Conservation (phyloP, 1,140 invertebrate species). For the Drosophila fuyamai region DNA sequence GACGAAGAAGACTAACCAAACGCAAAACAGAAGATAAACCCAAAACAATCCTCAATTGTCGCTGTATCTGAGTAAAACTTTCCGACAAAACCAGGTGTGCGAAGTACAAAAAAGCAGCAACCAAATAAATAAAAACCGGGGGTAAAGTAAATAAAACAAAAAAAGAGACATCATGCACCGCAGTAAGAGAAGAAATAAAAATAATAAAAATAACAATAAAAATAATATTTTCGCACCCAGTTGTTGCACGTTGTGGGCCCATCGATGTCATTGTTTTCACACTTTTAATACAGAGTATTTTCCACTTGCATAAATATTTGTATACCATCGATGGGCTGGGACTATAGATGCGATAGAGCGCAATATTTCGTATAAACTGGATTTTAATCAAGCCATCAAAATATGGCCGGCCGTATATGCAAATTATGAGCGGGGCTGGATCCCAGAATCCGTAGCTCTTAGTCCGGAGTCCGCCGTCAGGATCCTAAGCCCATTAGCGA, state of each 20-base stretch:
- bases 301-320: slow-evolving; percentile 65
- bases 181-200: slow-evolving; percentile 23
- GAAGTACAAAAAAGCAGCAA: slow-evolving; percentile 17
- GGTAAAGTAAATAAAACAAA: slow-evolving; percentile 31
- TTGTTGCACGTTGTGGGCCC: slow-evolving; percentile 28
- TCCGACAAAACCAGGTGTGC: slow-evolving; percentile 45
- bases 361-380: slow-evolving; percentile 27
- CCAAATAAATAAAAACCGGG: slow-evolving; percentile 27
- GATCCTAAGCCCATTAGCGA: slow-evolving; percentile 59
- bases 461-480: neutral
- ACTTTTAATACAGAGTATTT: slow-evolving; percentile 61
- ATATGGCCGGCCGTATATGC: slow-evolving; percentile 50
- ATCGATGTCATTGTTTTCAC: slow-evolving; percentile 36
- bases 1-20: slow-evolving; percentile 27
- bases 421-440: slow-evolving; percentile 17
- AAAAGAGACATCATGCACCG: slow-evolving; percentile 37
- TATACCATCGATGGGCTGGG: neutral
- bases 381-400: slow-evolving; percentile 53
- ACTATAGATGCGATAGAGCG: neutral
- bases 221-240: slow-evolving; percentile 67
- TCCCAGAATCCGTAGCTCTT: neutral
- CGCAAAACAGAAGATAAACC: slow-evolving; percentile 34
- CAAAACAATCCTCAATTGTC: slow-evolving; percentile 54
- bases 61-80: slow-evolving; percentile 50
- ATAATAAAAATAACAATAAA: slow-evolving; percentile 55